These are phyloP conservation scores for Buteo buteo DNA, from an alignment of 2,113 vertebrate species.

Conservation along the genomic window DNA sequence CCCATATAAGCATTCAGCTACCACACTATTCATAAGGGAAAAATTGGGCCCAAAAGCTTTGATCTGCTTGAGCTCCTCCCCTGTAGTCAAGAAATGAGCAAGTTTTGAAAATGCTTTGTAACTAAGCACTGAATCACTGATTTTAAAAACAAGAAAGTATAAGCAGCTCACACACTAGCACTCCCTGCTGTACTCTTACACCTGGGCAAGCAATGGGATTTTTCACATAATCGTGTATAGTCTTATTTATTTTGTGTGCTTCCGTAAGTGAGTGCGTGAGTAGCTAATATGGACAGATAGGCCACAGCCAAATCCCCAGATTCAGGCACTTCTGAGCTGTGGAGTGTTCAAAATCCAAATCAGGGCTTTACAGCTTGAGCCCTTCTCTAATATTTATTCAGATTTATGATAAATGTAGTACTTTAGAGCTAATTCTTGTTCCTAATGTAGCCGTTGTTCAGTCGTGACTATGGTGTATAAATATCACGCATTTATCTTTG, in stretches of 20 bases:
- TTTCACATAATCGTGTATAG: background rate
- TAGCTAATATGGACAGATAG: background rate
- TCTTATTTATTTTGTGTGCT: background rate
- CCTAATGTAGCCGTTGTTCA: background rate
- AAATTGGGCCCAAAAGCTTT: background rate
- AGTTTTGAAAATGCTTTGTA: background rate
- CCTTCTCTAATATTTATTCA: slow-evolving; percentile 35
- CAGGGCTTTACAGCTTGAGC: background rate
- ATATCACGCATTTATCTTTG: background rate
- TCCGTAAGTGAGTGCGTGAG: background rate
- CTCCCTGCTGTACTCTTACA: background rate
- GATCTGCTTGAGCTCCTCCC: background rate
- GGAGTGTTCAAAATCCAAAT: background rate
- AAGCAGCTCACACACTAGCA: background rate
- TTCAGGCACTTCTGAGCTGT: background rate
- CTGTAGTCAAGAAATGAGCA: background rate
- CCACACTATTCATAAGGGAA: background rate
- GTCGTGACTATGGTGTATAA: background rate
- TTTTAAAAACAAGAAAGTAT: background rate
- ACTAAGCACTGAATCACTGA: background rate
- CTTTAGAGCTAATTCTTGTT: slow-evolving; percentile 25
- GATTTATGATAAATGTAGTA: slow-evolving; percentile 24
- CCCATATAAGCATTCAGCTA: background rate
- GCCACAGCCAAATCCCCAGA: background rate
- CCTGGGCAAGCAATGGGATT: background rate